Conservation (phyloP, 2,113 vertebrate genomes). For the Rhea pennata region DNA sequence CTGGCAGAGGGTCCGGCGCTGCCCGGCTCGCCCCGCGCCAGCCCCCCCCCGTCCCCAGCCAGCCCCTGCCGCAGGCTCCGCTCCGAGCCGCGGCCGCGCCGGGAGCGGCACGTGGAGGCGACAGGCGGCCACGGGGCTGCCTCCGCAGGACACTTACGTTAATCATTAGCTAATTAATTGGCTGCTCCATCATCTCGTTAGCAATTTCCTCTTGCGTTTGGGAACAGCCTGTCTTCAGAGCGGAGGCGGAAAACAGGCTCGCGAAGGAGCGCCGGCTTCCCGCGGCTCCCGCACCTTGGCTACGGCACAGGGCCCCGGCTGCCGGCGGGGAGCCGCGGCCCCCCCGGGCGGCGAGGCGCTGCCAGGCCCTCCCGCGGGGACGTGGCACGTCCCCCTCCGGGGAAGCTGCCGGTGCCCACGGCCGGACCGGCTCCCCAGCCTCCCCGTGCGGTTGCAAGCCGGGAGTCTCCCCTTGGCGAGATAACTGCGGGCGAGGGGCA, state of each 20-base stretch:
- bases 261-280: conserved; percentile 26
- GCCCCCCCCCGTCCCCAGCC: too few relatives aligned
- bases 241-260: conserved; percentile 41
- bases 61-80: fast-evolving
- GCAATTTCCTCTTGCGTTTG: conserved; percentile 46
- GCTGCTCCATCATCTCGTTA: conserved; percentile 48
- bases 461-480: neutral
- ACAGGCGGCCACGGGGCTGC: conserved; percentile 8
- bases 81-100: neutral
- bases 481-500: too few relatives aligned
- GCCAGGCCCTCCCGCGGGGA: too few relatives aligned
- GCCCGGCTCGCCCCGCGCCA: too few relatives aligned
- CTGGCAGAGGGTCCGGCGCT: too few relatives aligned
- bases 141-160: conserved; percentile 47
- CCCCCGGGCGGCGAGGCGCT: too few relatives aligned
- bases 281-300: conserved; percentile 5
- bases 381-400: too few relatives aligned
- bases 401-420: neutral
- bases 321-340: neutral
- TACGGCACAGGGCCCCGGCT: neutral
- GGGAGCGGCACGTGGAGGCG: conserved; percentile 16
- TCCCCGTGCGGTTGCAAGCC: fast-evolving
- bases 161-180: conserved; percentile 67
- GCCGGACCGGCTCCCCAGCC: neutral
- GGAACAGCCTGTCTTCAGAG: conserved; percentile 48